phyloP scores from a whole-genome alignment of 1,140 invertebrate species.

The Drosophila grimshawi region DNA sequence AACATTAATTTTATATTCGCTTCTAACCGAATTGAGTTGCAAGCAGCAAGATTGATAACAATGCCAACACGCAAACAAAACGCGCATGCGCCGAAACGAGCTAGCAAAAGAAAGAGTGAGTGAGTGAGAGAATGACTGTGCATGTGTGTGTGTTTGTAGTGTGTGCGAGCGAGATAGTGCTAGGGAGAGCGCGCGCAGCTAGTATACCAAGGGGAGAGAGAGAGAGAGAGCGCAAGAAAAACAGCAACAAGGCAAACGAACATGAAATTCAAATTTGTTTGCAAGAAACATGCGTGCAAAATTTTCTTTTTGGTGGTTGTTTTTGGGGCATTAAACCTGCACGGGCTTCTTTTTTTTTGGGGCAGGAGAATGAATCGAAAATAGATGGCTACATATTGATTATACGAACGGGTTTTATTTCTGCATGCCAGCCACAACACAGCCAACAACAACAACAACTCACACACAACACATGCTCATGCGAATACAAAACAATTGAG shows the following conservation, averaged over 20 bases:
- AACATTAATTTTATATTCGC: conserved; percentile 44
- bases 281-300: conserved; percentile 64
- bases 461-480: conserved; percentile 8
- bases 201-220: not conserved
- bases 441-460: conserved; percentile 14
- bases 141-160: not conserved
- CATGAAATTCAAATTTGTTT: conserved; percentile 37
- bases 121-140: not conserved
- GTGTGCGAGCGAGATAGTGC: conserved; percentile 22
- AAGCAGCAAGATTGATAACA: conserved; percentile 50
- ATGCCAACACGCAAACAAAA: conserved; percentile 52
- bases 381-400: conserved; percentile 76
- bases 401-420: conserved; percentile 75
- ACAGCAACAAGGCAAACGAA: conserved; percentile 21
- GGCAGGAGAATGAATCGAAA: conserved; percentile 37
- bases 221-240: not conserved
- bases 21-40: conserved; percentile 29
- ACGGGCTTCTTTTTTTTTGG: not conserved
- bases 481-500: conserved; percentile 37
- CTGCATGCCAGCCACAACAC: conserved; percentile 50
- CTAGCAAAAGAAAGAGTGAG: conserved; percentile 1
- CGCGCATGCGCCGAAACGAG: conserved; percentile 37
- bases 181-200: conserved; percentile 36
- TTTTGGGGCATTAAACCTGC: conserved; percentile 50
- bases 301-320: conserved; percentile 32